phyloP scores from a whole-genome alignment of 2,888 invertebrate species.

The Synanthedon vespiformis region DNA sequence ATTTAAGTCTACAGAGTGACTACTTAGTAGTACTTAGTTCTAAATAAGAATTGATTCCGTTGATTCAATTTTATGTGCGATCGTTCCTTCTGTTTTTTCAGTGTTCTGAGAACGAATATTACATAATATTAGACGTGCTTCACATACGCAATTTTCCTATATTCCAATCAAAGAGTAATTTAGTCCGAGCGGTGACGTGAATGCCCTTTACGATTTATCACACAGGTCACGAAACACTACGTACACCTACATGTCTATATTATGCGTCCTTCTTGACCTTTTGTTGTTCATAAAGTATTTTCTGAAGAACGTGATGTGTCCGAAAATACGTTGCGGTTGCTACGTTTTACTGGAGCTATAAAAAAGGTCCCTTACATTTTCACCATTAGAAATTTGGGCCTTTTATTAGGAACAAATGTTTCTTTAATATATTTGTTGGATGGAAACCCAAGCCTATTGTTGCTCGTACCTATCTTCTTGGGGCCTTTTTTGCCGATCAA shows the following conservation, averaged over 20 bases:
- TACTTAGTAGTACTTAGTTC: no score
- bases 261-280: slow-evolving; percentile 19
- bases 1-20: no score
- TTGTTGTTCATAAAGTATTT: slow-evolving; percentile 25
- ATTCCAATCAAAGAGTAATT: not conserved
- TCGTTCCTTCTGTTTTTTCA: no score
- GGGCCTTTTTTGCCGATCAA: no score
- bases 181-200: not conserved
- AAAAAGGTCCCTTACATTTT: slow-evolving; percentile 10
- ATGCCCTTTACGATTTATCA: not conserved
- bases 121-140: no score
- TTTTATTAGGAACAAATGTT: not conserved
- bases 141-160: not conserved
- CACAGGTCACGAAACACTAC: slow-evolving; percentile 11
- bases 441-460: no score
- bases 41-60: no score
- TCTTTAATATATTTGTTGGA: no score
- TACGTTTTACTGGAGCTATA: slow-evolving; percentile 39
- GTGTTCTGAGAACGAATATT: no score
- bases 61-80: no score
- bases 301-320: slow-evolving; percentile 23
- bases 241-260: slow-evolving; percentile 8
- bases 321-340: slow-evolving; percentile 27
- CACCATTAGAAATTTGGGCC: slow-evolving; percentile 1
- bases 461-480: no score